Evolutionary conservation across 2,797 vertebrate species (phyloP), one percentile per base, ranked within the genome.

Genomic region (Danio kyathit): DNA sequence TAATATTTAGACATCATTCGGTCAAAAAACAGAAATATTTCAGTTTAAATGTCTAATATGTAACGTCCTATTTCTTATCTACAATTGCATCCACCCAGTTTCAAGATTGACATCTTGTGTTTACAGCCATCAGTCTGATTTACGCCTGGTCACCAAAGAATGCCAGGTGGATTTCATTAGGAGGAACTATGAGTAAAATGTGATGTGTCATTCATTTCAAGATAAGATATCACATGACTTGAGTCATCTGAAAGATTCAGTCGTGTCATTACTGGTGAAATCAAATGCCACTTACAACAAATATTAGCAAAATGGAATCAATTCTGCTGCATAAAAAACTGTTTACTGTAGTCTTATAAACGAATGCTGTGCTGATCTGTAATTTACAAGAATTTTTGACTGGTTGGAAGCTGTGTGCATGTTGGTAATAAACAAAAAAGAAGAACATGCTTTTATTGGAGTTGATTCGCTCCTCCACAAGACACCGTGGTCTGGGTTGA

Each of bases 371-470:
- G 8, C 67, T 61, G 56, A 72, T 59, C 48, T 9, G 52, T 43
- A 54, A 54, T 74, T 60, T 73, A 60, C 6, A 13, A 74, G 66
- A 65, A 13, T 44, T 46, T 70, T 46, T 48, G 0, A 63, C n/a
- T 19, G 38, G 51, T 77, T 69, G 38, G 46, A 65, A 4, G 56
- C 17, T 0, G 54, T 19, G 6, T 38, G 38, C 5, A 6, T n/a
- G 40, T 29, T 81, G 77, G 76, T 5, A 59, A 76, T 82, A 69
- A 76, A 82, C 56, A 46, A 83, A 65, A 49, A 7, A 19, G 44
- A 80, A 73, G 56, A 59, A 67, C 54, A 60, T 66, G n/a, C 51
- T 19, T 17, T 43, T 17, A 40, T n/a, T 14, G 29, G 14, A 82
- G 51, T 69, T n/a, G 49, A 44, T 59, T 74, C 46, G 8, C 14